phyloP scores from a whole-genome alignment of 1,140 invertebrate genomes.

The Lanistes nyassanus region DNA sequence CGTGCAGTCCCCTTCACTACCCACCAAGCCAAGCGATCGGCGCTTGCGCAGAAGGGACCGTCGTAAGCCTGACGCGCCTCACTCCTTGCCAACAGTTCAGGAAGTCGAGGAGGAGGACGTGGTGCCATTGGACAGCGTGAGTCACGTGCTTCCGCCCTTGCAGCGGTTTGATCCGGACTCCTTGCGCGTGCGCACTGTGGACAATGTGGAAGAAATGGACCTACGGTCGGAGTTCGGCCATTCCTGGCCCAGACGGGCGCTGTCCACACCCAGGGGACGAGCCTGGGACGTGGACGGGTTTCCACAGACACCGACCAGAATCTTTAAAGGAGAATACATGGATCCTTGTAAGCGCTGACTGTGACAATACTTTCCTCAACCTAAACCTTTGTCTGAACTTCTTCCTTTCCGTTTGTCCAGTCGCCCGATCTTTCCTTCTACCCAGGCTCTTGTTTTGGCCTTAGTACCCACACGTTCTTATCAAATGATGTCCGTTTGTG shows the following conservation, averaged over 20 bases:
- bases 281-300: constrained; percentile 23
- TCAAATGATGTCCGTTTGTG: too few relatives aligned
- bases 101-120: not conserved
- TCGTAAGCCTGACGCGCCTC: not conserved
- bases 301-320: constrained; percentile 19
- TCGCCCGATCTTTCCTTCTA: too few relatives aligned
- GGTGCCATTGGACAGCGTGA: constrained; percentile 28
- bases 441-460: too few relatives aligned
- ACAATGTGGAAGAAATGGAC: constrained; percentile 5
- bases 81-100: not conserved
- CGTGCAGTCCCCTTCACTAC: not conserved
- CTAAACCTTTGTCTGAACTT: too few relatives aligned
- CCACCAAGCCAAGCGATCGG: not conserved
- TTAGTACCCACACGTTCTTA: too few relatives aligned
- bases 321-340: constrained; percentile 40
- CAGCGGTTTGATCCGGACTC: not conserved
- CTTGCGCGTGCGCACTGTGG: constrained; percentile 28
- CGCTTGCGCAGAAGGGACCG: not conserved
- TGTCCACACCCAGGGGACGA: constrained; percentile 13
- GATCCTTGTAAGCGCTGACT: constrained; percentile 37
- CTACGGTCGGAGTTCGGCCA: constrained; percentile 11
- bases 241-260: not conserved
- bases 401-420: too few relatives aligned
- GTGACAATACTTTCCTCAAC: too few relatives aligned
- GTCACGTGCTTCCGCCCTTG: constrained; percentile 16